phyloP scores from a whole-genome alignment of 1,140 invertebrate species.

The Bicyclus anynana region DNA sequence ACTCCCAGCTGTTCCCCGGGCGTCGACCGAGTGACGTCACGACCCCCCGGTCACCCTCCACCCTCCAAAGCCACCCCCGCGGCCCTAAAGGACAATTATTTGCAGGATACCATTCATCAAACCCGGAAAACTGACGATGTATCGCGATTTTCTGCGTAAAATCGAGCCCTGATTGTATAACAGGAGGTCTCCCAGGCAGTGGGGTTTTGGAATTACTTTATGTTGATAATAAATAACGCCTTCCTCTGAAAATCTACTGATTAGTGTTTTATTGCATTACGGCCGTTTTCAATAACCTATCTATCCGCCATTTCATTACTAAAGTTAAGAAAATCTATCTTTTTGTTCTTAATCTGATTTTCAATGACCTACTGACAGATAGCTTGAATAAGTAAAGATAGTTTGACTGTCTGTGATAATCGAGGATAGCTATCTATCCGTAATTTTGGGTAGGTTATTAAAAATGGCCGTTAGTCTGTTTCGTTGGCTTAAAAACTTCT shows the following conservation, averaged over 20 bases:
- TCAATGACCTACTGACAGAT: no score
- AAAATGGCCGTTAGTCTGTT: no score
- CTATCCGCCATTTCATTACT: no score
- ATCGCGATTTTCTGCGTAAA: slow-evolving; percentile 15
- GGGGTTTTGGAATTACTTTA: not conserved
- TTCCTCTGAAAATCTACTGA: not conserved
- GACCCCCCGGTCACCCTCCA: not conserved
- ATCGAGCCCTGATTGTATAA: not conserved
- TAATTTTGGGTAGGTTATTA: no score
- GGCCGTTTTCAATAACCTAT: no score
- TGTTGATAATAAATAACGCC: not conserved
- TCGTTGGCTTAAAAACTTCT: no score
- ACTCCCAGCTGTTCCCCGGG: slow-evolving; percentile 21
- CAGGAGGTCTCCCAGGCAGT: not conserved
- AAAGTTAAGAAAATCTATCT: no score
- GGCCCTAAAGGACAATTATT: slow-evolving; percentile 47
- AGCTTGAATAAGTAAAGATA: no score
- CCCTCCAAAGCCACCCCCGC: slow-evolving; percentile 9
- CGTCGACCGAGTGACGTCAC: slow-evolving; percentile 24
- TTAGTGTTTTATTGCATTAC: not conserved
- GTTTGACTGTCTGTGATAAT: no score
- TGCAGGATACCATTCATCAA: slow-evolving; percentile 59
- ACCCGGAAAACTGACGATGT: slow-evolving; percentile 27
- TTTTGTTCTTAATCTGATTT: no score
- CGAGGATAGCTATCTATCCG: no score